Evolutionary conservation across 2,113 vertebrate species (phyloP).

Genomic region (Rhinoderma darwinii): DNA sequence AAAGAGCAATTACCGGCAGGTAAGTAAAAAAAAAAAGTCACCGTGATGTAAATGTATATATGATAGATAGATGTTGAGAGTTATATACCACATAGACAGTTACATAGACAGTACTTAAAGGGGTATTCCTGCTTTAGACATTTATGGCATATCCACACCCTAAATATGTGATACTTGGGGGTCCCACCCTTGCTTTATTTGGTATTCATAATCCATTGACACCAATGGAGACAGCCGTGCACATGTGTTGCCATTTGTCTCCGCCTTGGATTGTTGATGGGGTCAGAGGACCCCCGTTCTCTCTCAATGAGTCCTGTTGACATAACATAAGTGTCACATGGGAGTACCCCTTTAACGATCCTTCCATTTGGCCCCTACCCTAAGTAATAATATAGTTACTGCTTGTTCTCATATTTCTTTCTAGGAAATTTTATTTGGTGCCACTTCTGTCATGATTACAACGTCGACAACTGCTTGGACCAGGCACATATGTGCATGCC

Average conservation of each 20-base stretch:
- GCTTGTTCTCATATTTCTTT: background rate
- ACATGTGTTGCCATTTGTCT: no score
- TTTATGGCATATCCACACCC: no score
- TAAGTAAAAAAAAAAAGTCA: no score
- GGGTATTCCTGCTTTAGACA: no score
- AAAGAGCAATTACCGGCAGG: background rate
- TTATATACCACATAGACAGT: no score
- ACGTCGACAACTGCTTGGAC: background rate
- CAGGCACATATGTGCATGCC: background rate
- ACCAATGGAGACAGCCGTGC: no score
- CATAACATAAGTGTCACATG: background rate
- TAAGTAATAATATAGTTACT: background rate
- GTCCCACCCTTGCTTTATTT: no score
- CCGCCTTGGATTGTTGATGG: background rate
- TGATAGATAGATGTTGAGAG: no score
- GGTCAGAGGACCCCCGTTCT: background rate
- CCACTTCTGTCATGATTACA: background rate
- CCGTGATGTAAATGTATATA: no score
- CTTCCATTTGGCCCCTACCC: background rate
- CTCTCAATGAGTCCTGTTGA: background rate
- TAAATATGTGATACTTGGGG: no score
- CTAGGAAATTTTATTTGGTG: conserved; percentile 7
- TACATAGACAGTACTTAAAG: no score
- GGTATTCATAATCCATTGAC: no score
- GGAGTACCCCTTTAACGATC: background rate